Base-by-base conservation (phyloP, 2,113 vertebrate species). In the Sapayoa aenigma region DNA sequence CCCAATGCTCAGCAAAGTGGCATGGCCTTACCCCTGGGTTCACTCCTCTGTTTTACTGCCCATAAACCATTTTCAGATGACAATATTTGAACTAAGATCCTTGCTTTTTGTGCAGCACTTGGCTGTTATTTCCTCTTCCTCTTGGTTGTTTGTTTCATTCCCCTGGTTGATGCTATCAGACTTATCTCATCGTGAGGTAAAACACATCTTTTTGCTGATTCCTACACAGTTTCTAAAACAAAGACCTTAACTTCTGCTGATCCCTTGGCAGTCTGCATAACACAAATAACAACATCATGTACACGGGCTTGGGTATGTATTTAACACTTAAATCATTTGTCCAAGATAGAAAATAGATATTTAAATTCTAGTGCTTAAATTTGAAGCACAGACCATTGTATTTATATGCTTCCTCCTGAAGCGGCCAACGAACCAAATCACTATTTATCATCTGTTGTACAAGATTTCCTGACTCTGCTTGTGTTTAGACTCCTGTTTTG, bases 381-480 rank as follows among this genome's bases (percentile, higher is more conserved):
- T 56, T 79, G 81, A 89, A 92, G 79, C 49, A 62, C 63, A 76
- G 81, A 44, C 47, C 78, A 81, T 87, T 96, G 88, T 94, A 94
- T 83, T 76, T 74, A 86, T 82, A 96, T 0, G 5, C 81, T 96
- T 96, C 74, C 92, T 93, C 66, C 65, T 42, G 47, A 73, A 86
- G 87, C 25, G 59, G 90, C 84, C 79, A 82, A 27, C 17, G 62
- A 72, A 95, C n/a, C 59, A 78, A 94, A 90, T 84, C 12, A 6
- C 77, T 87, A 72, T 93, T 95, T 95, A 95, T 94, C 92, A 84
- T 68, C 92, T 94, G 86, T 94, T 96, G 95, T 95, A 84, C 80
- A 91, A 90, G 87, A 93, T 94, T 96, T 97, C 95, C 91, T 95
- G 87, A 87, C 60, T 91, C 50, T 76, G 55, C 72, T 95, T 27